Evolutionary conservation across 2,797 vertebrate genomes (phyloP).

Genomic region (Poecilia gillii): DNA sequence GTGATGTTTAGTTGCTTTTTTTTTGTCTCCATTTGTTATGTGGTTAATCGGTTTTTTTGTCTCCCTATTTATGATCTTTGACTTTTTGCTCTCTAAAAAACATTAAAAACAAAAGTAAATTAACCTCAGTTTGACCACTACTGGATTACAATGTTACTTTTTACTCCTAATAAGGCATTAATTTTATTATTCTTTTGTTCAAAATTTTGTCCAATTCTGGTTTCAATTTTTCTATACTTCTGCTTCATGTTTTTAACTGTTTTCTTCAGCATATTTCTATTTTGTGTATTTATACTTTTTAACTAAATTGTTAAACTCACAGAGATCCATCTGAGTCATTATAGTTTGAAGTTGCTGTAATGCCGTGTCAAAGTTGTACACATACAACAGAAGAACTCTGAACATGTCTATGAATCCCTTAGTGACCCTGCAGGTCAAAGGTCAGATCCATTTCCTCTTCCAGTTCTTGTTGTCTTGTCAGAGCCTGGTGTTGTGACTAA

Average conservation of each 20-base stretch:
- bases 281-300: neutral
- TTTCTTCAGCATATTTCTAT: neutral
- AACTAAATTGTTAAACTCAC: neutral
- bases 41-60: neutral
- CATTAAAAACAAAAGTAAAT: neutral
- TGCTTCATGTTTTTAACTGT: neutral
- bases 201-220: neutral
- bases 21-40: neutral
- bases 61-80: neutral
- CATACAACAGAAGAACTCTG: neutral
- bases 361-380: neutral
- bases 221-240: neutral
- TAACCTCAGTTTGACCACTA: neutral
- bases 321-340: neutral
- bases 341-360: neutral
- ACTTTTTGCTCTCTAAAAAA: neutral
- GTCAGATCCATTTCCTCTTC: slow-evolving; percentile 11
- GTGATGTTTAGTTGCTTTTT: neutral
- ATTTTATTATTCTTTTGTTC: neutral
- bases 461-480: neutral
- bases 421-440: slow-evolving; percentile 16
- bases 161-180: neutral
- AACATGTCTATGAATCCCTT: neutral
- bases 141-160: neutral
- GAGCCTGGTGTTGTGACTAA: neutral